Base-by-base conservation (phyloP, 2,113 vertebrate genomes). In the Vulpes ferrilata region DNA sequence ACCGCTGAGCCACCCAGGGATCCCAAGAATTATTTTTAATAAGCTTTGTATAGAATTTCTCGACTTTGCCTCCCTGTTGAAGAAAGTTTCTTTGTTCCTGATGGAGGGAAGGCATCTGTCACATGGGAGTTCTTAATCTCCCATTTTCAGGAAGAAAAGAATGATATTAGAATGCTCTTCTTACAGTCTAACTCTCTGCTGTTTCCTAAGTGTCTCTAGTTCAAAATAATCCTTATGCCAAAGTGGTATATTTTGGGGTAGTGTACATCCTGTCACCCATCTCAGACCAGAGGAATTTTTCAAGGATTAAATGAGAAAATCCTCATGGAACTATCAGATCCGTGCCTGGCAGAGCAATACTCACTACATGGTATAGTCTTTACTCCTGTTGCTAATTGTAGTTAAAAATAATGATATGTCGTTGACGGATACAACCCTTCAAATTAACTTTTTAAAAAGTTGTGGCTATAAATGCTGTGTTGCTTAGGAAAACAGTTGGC, bases 201-300 rank as follows among this genome's bases (percentile, higher is more conserved):
- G 43, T 7, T 95, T 92, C 55, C 13, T 0, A 84, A 73, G 27
- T 76, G 32, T n/a, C 48, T 65, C 65, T 83, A 35, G 48, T 32
- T 88, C n/a, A 65, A 96, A 88, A 76, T 82, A 35, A 83, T 59
- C 85, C n/a, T 81, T 74, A 92, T 88, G 57, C 48, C 57, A 82
- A 55, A 74, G 76, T 88, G 65, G 43, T 43, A 27, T 88, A 65
- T 82, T 81, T 92, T 51, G 55, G 55, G n/a, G 62, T 87, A 27
- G n/a, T 51, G 5, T 38, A n/a, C 60, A 71, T 55, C 80, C 15
- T 87, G 25, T 38, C 25, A 87, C 20, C 32, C 8, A 48, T 95
- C 53, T 51, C 38, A 73, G 27, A 84, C 16, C 22, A 20, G 65
- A 55, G 80, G 43, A 17, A 7, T 0, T 78, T 95, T 82, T 76